These are phyloP conservation scores for Latheticus oryzae DNA, from an alignment of 2,888 invertebrate species.

Conservation along the genomic window DNA sequence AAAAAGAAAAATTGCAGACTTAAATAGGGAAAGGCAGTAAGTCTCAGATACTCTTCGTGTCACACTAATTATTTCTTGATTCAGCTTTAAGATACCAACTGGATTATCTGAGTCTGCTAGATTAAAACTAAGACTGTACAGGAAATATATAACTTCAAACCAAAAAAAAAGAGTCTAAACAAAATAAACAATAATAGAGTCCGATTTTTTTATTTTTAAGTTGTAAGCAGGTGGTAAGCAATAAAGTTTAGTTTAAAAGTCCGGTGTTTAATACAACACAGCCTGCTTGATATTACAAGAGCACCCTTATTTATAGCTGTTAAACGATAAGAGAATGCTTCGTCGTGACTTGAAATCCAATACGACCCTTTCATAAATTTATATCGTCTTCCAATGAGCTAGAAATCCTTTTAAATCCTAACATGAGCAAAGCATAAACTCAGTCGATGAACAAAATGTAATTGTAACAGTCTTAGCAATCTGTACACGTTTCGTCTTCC, in stretches of 20 bases:
- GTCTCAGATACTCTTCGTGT: constrained; percentile 45
- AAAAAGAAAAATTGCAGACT: constrained; percentile 47
- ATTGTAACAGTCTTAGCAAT: constrained; percentile 31
- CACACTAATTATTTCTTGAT: constrained; percentile 51
- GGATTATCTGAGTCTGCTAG: constrained; percentile 25
- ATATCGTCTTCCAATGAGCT: constrained; percentile 50
- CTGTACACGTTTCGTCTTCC: constrained; percentile 22
- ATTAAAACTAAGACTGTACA: constrained; percentile 16
- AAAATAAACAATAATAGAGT: too few species aligned
- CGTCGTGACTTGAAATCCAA: constrained; percentile 36
- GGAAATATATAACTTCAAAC: too few species aligned
- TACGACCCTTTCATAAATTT: constrained; percentile 53
- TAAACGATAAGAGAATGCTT: constrained; percentile 11
- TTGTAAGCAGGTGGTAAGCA: too few species aligned
- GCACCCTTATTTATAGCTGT: too few species aligned
- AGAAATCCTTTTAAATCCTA: constrained; percentile 50
- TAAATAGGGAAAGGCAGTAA: constrained; percentile 27
- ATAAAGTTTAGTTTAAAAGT: too few species aligned
- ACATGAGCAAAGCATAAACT: constrained; percentile 16
- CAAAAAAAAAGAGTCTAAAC: too few species aligned
- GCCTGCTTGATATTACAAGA: too few species aligned
- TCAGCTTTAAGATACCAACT: constrained; percentile 42
- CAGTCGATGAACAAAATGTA: constrained; percentile 28
- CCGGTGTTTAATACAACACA: too few species aligned
- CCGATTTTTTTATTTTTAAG: too few species aligned